Conservation (phyloP, 2,888 invertebrate genomes). For the Gonocerus acuteangulatus region DNA sequence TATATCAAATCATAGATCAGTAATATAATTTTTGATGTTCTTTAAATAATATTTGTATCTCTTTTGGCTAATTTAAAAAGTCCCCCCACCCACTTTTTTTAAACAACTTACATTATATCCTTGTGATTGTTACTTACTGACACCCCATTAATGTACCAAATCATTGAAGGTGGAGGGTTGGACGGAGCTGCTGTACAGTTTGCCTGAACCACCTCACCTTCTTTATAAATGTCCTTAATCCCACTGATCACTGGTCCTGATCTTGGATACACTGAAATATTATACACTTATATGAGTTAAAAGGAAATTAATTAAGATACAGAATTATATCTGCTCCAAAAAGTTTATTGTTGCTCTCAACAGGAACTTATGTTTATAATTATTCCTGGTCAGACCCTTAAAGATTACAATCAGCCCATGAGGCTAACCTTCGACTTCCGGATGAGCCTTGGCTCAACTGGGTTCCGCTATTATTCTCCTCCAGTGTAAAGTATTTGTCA, state of each 20-base stretch:
- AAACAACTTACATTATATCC: background rate
- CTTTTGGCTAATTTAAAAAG: too few relatives aligned
- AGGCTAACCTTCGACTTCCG: too few relatives aligned
- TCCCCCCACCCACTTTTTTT: too few relatives aligned
- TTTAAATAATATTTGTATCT: too few relatives aligned
- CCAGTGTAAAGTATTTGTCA: too few relatives aligned
- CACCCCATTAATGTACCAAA: conserved; percentile 28
- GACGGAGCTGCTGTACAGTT: conserved; percentile 29
- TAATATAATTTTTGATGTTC: too few relatives aligned
- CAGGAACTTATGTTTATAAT: background rate
- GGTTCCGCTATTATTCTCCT: too few relatives aligned
- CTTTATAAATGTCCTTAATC: conserved; percentile 24
- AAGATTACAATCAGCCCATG: too few relatives aligned
- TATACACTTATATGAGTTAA: background rate
- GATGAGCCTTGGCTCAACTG: too few relatives aligned
- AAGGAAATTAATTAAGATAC: background rate
- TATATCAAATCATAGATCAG: too few relatives aligned
- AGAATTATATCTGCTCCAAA: too few relatives aligned
- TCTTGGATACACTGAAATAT: conserved; percentile 26
- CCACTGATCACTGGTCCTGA: conserved; percentile 28
- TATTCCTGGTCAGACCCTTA: background rate
- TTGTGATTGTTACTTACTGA: conserved; percentile 20
- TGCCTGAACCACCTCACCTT: conserved; percentile 27
- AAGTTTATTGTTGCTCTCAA: background rate
- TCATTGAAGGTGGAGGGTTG: conserved; percentile 27